A percentile compares a stretch with the other conserved stretches of the same genome.
These are phyloP conservation scores for Coenonympha arcania DNA, from an alignment of 2,888 invertebrate genomes.

Conservation along the genomic window DNA sequence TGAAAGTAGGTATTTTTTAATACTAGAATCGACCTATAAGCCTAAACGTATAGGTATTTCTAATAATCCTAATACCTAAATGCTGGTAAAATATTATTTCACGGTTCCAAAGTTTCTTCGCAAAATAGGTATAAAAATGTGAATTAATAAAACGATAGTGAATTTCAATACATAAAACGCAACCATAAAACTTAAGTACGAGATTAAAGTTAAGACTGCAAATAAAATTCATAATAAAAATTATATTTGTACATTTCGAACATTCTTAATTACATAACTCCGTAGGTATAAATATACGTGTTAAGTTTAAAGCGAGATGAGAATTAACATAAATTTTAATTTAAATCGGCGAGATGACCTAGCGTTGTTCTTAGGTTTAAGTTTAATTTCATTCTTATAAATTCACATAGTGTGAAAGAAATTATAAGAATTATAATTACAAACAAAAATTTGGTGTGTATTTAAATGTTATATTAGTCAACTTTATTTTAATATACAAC, in stretches of 20 bases:
- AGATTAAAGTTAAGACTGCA: too few species aligned
- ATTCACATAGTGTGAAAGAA: constrained; percentile 16
- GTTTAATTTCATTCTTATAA: constrained; percentile 19
- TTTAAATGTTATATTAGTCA: constrained; percentile 8
- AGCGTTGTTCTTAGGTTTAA: constrained; percentile 14
- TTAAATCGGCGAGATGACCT: constrained; percentile 22
- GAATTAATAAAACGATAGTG: too few species aligned
- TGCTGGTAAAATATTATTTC: too few species aligned
- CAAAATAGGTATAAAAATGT: too few species aligned
- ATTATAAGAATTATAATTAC: constrained; percentile 13
- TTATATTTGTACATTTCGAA: constrained; percentile 7
- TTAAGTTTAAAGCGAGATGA: constrained; percentile 13
- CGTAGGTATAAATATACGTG: constrained; percentile 10
- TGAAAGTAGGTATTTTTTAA: too few species aligned
- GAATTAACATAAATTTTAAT: constrained; percentile 29
- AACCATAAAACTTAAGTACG: too few species aligned
- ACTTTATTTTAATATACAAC: too few species aligned
- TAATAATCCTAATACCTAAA: too few species aligned
- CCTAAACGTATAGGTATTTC: too few species aligned
- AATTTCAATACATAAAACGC: too few species aligned
- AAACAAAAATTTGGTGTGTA: constrained; percentile 10
- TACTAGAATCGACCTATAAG: too few species aligned
- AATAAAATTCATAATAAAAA: neutral
- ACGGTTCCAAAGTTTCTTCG: too few species aligned
- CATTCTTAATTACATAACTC: constrained; percentile 14